Conservation (phyloP, 2,888 invertebrate species). For the Trichogramma evanescens region DNA sequence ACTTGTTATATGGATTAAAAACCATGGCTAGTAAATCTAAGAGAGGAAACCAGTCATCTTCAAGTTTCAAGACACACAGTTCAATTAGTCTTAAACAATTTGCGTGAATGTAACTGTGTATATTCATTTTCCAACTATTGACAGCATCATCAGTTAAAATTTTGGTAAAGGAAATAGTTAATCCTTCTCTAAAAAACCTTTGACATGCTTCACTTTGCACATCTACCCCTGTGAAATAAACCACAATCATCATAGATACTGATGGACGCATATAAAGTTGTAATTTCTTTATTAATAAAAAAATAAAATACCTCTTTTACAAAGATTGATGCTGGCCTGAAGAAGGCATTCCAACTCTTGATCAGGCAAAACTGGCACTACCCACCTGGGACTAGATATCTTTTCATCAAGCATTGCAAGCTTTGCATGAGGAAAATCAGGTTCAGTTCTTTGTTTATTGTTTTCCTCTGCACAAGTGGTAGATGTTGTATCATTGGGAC, state of each 20-base stretch:
- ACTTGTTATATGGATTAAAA: constrained; percentile 93
- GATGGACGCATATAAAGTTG: too few relatives aligned
- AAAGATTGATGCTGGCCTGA: constrained; percentile 81
- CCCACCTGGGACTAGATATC: constrained; percentile 93
- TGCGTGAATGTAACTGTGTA: constrained; percentile 89
- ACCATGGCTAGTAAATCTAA: constrained; percentile 88
- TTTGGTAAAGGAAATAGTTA: constrained; percentile 91
- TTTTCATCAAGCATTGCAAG: constrained; percentile 87
- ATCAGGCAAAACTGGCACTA: constrained; percentile 92
- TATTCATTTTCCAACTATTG: constrained; percentile 94
- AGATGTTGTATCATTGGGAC: constrained; percentile 32
- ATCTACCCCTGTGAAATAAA: constrained; percentile 64
- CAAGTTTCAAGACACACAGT: constrained; percentile 84
- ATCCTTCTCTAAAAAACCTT: constrained; percentile 88
- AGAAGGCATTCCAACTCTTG: constrained; percentile 90
- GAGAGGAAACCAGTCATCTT: constrained; percentile 84
- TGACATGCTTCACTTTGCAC: constrained; percentile 84
- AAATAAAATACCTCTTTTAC: constrained; percentile 63
- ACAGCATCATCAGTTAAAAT: constrained; percentile 97
- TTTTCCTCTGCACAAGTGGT: constrained; percentile 36
- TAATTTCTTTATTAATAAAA: neutral
- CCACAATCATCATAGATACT: neutral
- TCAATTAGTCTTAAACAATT: constrained; percentile 90
- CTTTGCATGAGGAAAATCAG: constrained; percentile 80
- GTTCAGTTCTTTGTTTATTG: constrained; percentile 49